Evolutionary conservation across 2,888 invertebrate species (phyloP).

Genomic region (Cataglyphis rosenhaueri): DNA sequence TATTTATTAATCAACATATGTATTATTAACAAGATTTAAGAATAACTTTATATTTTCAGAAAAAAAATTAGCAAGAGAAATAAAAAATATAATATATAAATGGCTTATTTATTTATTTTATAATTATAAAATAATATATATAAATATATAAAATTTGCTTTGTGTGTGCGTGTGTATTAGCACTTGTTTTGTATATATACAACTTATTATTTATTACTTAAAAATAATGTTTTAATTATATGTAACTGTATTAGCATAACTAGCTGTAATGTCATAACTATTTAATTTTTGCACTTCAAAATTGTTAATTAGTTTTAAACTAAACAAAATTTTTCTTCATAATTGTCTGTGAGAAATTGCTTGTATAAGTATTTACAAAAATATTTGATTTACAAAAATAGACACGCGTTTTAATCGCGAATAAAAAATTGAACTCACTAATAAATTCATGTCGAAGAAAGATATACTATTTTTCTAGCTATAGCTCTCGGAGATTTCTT

Average conservation of each 20-base stretch:
- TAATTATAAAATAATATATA: too few species aligned
- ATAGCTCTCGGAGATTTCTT: slow-evolving; percentile 55
- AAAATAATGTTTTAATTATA: too few species aligned
- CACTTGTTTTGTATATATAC: too few species aligned
- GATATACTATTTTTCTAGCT: slow-evolving; percentile 27
- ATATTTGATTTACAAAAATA: not conserved
- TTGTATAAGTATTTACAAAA: not conserved
- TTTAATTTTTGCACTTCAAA: not conserved
- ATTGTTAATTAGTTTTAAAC: not conserved
- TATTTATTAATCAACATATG: not conserved
- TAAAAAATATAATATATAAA: not conserved
- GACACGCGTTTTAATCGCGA: not conserved
- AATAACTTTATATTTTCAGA: not conserved
- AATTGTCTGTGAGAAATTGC: not conserved
- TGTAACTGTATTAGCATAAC: not conserved
- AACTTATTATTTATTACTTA: too few species aligned
- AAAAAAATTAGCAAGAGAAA: not conserved
- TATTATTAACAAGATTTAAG: not conserved
- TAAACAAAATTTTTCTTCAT: not conserved
- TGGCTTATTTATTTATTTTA: not conserved
- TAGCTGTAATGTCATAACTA: not conserved
- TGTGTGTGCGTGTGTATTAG: too few species aligned
- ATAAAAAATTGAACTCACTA: slow-evolving; percentile 68
- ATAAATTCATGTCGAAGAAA: slow-evolving; percentile 65
- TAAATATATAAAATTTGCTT: too few species aligned